Base-by-base conservation (phyloP, 2,113 vertebrate genomes). In the Crotalus horridus region DNA sequence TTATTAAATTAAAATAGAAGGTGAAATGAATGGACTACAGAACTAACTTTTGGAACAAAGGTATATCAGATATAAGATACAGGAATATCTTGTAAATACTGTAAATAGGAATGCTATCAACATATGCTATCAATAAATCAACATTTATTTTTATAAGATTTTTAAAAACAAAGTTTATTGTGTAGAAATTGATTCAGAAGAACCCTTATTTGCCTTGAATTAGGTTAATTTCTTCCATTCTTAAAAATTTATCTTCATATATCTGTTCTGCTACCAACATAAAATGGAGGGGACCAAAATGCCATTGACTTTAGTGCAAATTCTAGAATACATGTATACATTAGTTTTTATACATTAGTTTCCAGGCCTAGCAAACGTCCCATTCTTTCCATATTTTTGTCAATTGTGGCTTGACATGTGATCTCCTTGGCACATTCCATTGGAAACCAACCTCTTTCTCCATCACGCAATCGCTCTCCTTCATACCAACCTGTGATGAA, bases 371-470 rank as follows among this genome's bases (percentile, higher is more conserved):
- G 98, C 88, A 99, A 96, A 21, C 99, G 99, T 54, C 99, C 98
- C 99, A 99, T 99, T 81, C 99, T 97, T 96, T 99, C 99, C 98
- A 99, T 98, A 93, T 99, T 99, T 96, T 98, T 98, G 94, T 99
- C 98, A 0, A 99, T 98, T 0, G 99, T 99, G 81, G 98, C 98
- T 74, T 97, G 98, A 92, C 99, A 99, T 0, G 99, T 99, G 96
- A 99, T 99, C 58, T 97, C 98, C 95, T 97, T 97, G 33, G 98
- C 98, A 17, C 99, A 99, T 87, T 99, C 99, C 0, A 96, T 96
- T 0, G 98, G 98, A 95, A 99, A 99, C 99, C 99, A 99, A 2
- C 99, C 99, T 59, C 98, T 94, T 55, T 98, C 98, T 0, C 99
- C 99, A 0, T 99, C 99, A 21, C 99, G 98, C 92, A 99, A 95